phyloP scores from a whole-genome alignment of 2,888 invertebrate genomes.

The Congeria kusceri region DNA sequence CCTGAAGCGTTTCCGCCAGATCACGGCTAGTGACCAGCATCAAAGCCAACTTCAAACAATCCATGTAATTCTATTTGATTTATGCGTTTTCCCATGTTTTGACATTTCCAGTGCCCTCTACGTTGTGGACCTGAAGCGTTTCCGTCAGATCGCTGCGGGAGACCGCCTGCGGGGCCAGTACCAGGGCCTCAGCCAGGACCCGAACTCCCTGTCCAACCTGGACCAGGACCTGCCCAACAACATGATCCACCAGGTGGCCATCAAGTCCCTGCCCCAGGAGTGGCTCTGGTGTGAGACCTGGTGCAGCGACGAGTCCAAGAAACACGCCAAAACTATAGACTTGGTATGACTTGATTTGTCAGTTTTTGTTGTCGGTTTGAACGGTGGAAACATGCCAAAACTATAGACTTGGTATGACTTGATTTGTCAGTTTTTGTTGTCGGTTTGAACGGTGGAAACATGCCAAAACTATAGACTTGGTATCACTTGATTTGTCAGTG shows the following conservation, averaged over 20 bases:
- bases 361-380: constrained; percentile 98
- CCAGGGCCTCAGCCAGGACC: constrained; percentile 99
- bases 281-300: constrained; percentile 99
- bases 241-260: constrained; percentile 98
- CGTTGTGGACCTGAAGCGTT: constrained; percentile 98
- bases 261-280: constrained; percentile 99
- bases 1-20: constrained; percentile 96
- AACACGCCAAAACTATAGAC: constrained; percentile 98
- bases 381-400: constrained; percentile 96
- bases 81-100: too few species aligned
- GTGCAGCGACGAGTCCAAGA: constrained; percentile 96
- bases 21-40: constrained; percentile 98
- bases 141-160: constrained; percentile 98
- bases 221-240: constrained; percentile 99
- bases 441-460: constrained; percentile 93
- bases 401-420: constrained; percentile 94
- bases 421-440: too few species aligned
- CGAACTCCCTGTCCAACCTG: constrained; percentile 98
- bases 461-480: constrained; percentile 99
- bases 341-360: constrained; percentile 90
- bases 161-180: constrained; percentile 99
- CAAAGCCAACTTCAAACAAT: constrained; percentile 99
- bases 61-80: too few species aligned
- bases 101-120: constrained; percentile 93
- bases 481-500: too few species aligned